These are phyloP conservation scores for Pyrgus malvae DNA, from an alignment of 2,888 invertebrate species.

Conservation along the genomic window DNA sequence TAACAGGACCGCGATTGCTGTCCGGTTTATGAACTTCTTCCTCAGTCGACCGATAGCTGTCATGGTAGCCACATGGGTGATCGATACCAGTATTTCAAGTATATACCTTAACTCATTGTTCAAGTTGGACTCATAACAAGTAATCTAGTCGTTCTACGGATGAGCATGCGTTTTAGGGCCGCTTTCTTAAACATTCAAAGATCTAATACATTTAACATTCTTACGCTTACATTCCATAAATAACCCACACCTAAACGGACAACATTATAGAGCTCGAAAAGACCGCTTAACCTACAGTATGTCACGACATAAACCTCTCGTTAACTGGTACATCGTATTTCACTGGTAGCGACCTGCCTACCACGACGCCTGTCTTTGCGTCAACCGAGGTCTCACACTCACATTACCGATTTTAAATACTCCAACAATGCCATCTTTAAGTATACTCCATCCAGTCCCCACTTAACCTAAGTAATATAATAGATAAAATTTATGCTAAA, in stretches of 20 bases:
- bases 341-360: slow-evolving; percentile 59
- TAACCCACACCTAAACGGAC: slow-evolving; percentile 76
- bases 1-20: background rate
- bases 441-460: slow-evolving; percentile 72
- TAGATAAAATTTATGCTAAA: slow-evolving; percentile 68
- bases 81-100: background rate
- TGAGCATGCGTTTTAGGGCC: slow-evolving; percentile 32
- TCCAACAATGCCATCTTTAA: slow-evolving; percentile 72
- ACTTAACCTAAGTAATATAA: slow-evolving; percentile 62
- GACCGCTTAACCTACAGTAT: slow-evolving; percentile 60
- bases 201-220: slow-evolving; percentile 70
- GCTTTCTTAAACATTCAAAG: slow-evolving; percentile 60
- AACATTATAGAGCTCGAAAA: slow-evolving; percentile 60
- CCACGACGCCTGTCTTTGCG: slow-evolving; percentile 50
- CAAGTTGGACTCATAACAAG: background rate
- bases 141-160: slow-evolving; percentile 6
- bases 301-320: slow-evolving; percentile 51
- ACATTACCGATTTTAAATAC: slow-evolving; percentile 66
- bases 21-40: too few species aligned
- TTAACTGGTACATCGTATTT: slow-evolving; percentile 51
- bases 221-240: slow-evolving; percentile 65
- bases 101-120: background rate
- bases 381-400: slow-evolving; percentile 56
- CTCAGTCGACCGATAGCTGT: too few species aligned
- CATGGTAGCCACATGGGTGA: too few species aligned